Base-by-base conservation (phyloP, 2,113 vertebrate species). In the Chrysemys picta region DNA sequence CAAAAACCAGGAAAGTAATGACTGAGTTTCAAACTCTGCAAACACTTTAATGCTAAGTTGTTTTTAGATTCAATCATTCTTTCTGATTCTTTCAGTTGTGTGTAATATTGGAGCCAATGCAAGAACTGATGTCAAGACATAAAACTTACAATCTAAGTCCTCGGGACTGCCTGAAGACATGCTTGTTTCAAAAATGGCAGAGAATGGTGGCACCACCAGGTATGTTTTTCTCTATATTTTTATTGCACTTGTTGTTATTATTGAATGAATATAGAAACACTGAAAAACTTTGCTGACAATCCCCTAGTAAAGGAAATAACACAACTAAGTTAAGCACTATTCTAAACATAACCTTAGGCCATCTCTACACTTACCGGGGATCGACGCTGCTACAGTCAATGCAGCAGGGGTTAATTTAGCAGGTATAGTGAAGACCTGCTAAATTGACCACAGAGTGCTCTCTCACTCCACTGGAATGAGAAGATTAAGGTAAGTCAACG, bases 41-140 rank as follows among this genome's bases (percentile, higher is more conserved):
- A 94, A 93, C 78, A 81, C 56, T 91, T 47, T 69, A 85, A 47
- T 47, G 0, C 16, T 6, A 47, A 56, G 38, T 82, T 12, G 89
- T 78, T 85, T 29, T 94, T 88, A 24, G 22, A 79, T 89, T 4
- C 91, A 94, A 91, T 84, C 0, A 76, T 89, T 96, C 14, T 62
- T 97, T 93, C 94, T 96, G 49, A 57, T 95, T 94, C 81, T 98
- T 98, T 97, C 98, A 99, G 99, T 98, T 99, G 99, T 99, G 99
- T 98, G 99, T 99, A 98, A 99, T 99, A 98, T 98, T 99, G 99
- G 99, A 99, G 98, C 99, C 99, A 97, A 99, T 99, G 99, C 99
- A 99, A 97, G 99, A 99, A 97, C 98, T 99, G 98, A 99, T 99
- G 99, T 99, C 99, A 57, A 99, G 99, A 98, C 99, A 99, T 97